Evolutionary conservation across 2,797 vertebrate genomes (phyloP).

Genomic region (Girardinus metallicus): DNA sequence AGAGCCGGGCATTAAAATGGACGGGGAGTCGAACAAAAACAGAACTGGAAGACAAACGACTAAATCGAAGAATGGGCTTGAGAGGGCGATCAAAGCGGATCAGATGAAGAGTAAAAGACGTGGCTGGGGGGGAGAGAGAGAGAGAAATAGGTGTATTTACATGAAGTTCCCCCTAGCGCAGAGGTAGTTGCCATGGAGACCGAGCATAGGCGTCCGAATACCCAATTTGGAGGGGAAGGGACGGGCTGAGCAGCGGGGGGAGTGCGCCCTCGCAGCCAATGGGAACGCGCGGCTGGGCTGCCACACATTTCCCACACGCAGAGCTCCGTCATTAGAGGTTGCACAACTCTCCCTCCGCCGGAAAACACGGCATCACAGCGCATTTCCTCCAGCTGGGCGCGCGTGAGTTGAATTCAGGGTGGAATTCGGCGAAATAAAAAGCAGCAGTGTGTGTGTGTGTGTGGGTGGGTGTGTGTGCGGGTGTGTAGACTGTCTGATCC

Average conservation of each 20-base stretch:
- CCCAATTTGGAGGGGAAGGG: conserved; percentile 47
- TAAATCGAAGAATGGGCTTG: conserved; percentile 2
- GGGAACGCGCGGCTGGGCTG: conserved; percentile 25
- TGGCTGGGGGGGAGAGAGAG: too few species aligned
- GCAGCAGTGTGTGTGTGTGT: neutral
- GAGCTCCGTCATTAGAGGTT: conserved; percentile 62
- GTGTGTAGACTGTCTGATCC: conserved; percentile 6
- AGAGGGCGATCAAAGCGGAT: conserved; percentile 10
- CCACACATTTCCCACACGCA: conserved; percentile 72
- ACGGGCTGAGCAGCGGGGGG: conserved; percentile 53
- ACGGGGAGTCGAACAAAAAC: neutral
- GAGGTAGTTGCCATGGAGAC: conserved; percentile 76
- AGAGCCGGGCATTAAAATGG: neutral
- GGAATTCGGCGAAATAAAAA: neutral
- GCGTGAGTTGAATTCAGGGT: conserved; percentile 14
- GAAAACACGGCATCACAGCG: conserved; percentile 44
- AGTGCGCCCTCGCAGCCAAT: conserved; percentile 75
- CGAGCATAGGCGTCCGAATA: conserved; percentile 65
- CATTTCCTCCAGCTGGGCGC: conserved; percentile 29
- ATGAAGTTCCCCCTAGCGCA: conserved; percentile 50
- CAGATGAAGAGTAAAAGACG: conserved; percentile 7
- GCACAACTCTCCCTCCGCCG: conserved; percentile 58
- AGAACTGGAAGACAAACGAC: conserved; percentile 12
- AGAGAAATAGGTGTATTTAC: conserved; percentile 46
- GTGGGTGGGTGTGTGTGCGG: too few species aligned